Evolutionary conservation across 2,888 invertebrate genomes (phyloP).

Genomic region (Lycaena phlaeas): DNA sequence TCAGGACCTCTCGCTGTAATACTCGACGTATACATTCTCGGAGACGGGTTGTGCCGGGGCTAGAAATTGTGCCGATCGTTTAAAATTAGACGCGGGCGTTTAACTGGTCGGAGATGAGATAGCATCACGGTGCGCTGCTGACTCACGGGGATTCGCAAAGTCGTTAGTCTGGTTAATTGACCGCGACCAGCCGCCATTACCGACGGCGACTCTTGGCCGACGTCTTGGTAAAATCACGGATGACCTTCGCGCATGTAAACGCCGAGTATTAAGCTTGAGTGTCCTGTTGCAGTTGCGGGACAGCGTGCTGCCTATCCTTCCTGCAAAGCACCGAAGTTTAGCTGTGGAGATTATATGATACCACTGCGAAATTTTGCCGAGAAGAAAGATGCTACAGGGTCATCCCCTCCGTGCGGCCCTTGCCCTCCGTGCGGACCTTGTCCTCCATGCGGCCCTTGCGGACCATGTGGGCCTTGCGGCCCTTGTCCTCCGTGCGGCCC

Average conservation of each 20-base stretch:
- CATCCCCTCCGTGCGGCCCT: conserved; percentile 20
- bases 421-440: conserved; percentile 23
- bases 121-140: no score
- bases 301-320: conserved; percentile 15
- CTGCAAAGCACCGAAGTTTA: background rate
- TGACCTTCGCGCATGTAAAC: background rate
- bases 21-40: no score
- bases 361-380: conserved; percentile 28
- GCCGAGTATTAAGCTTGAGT: background rate
- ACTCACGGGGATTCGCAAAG: no score
- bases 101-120: no score
- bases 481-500: conserved; percentile 21
- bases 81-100: no score
- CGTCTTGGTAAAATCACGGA: background rate
- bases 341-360: no score
- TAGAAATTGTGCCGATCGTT: no score
- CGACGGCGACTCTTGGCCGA: no score
- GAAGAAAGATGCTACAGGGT: conserved; percentile 24
- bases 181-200: no score
- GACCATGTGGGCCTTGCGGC: conserved; percentile 25
- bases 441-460: conserved; percentile 28
- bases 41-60: no score
- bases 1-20: no score
- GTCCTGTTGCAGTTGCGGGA: conserved; percentile 40
- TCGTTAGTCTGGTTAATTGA: no score